Evolutionary conservation across 2,113 vertebrate species (phyloP).

Genomic region (Arothron firmamentum): DNA sequence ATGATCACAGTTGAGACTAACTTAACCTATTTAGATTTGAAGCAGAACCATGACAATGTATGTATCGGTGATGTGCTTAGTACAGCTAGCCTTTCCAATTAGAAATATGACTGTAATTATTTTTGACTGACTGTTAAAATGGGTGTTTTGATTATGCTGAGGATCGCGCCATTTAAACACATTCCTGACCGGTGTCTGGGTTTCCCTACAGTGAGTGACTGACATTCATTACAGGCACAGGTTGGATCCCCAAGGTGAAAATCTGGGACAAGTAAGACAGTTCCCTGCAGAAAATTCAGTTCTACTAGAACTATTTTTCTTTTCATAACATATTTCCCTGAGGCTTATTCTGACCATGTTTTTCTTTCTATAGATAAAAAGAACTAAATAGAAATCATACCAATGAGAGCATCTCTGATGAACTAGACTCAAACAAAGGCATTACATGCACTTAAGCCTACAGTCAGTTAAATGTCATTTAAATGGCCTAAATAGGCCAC

Average conservation of each 20-base stretch:
- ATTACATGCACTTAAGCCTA: constrained; percentile 31
- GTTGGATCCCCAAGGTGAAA: constrained; percentile 28
- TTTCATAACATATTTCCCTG: constrained; percentile 2
- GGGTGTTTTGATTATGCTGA: not conserved
- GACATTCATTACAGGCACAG: constrained; percentile 39
- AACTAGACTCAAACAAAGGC: constrained; percentile 24
- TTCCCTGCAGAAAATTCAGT: constrained; percentile 11
- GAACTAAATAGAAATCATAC: too few species aligned
- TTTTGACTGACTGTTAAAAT: too few species aligned
- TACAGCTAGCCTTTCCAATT: too few species aligned
- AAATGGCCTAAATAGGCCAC: constrained; percentile 50
- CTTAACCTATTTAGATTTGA: too few species aligned
- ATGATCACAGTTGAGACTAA: too few species aligned
- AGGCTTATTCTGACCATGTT: not conserved
- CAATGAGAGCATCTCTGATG: not conserved
- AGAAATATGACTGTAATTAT: not conserved
- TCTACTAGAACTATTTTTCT: constrained; percentile 20
- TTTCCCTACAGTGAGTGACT: constrained; percentile 14
- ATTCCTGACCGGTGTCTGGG: constrained; percentile 40
- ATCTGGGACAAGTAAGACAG: constrained; percentile 37
- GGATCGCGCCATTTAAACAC: not conserved
- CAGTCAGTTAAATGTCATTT: constrained; percentile 37
- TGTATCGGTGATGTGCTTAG: too few species aligned
- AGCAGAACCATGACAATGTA: too few species aligned
- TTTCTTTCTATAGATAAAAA: not conserved